Conservation (phyloP, 2,113 vertebrate genomes). For the Acrocephalus arundinaceus region DNA sequence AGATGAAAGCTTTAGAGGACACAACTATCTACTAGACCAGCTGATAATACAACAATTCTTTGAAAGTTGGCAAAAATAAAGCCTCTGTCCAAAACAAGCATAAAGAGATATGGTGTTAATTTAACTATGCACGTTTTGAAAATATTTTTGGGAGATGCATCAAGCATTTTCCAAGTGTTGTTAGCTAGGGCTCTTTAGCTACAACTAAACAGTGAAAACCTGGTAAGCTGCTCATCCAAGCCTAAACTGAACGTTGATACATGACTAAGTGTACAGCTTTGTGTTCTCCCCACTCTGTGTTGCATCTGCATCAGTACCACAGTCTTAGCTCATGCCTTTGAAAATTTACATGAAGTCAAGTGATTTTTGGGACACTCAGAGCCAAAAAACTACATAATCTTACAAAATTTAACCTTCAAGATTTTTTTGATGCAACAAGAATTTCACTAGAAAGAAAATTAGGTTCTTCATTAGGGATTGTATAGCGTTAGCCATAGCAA, state of each 20-base stretch:
- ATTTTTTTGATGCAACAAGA: background rate
- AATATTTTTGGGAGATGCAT: background rate
- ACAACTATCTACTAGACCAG: background rate
- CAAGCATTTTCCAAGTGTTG: background rate
- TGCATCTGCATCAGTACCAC: background rate
- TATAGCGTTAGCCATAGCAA: background rate
- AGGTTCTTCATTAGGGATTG: background rate
- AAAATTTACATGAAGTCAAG: background rate
- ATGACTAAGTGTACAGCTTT: background rate
- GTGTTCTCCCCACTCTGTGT: background rate
- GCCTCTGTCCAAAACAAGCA: background rate
- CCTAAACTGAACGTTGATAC: accelerated
- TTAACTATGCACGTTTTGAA: background rate
- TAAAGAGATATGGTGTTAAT: background rate
- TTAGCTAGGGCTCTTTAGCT: background rate
- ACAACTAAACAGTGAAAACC: background rate
- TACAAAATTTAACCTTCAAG: background rate
- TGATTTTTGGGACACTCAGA: background rate
- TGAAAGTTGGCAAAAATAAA: background rate
- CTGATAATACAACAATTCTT: background rate
- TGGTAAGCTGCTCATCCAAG: background rate
- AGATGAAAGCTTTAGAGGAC: background rate
- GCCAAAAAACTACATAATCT: background rate
- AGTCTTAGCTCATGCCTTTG: background rate
- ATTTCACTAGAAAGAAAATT: background rate